These are phyloP conservation scores for Puntigrus tetrazona DNA, from an alignment of 2,113 vertebrate species.

Conservation along the genomic window DNA sequence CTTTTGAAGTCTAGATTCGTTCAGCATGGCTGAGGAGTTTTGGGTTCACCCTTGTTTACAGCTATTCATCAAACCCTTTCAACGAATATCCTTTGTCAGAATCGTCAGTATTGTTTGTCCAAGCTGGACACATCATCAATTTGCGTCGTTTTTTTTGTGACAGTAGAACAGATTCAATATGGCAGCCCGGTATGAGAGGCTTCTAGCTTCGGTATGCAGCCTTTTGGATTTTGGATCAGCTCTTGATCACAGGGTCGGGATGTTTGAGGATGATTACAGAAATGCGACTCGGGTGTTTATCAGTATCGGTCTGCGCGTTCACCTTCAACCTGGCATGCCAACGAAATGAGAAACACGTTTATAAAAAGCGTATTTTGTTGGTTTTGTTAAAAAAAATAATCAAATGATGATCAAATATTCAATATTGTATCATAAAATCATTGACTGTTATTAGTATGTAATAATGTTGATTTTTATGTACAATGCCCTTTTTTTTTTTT, in stretches of 20 bases:
- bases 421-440: no score
- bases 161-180: not conserved
- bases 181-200: not conserved
- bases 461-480: no score
- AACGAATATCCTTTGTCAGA: not conserved
- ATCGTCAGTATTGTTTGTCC: not conserved
- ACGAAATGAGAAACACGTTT: not conserved
- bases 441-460: no score
- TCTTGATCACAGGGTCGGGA: not conserved
- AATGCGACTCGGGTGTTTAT: conserved; percentile 17
- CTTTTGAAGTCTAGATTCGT: conserved; percentile 10
- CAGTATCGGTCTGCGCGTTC: not conserved
- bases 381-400: no score
- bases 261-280: conserved; percentile 2
- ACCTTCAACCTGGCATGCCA: not conserved
- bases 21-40: not conserved
- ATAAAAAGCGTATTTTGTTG: not conserved
- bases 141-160: not conserved
- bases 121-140: not conserved
- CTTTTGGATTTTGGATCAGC: not conserved
- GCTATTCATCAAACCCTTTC: not conserved
- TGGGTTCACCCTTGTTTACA: not conserved
- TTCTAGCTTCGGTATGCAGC: not conserved
- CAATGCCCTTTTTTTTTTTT: no score
- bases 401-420: no score